phyloP scores from a whole-genome alignment of 2,888 invertebrate genomes.

The Drosophila hamatofila region DNA sequence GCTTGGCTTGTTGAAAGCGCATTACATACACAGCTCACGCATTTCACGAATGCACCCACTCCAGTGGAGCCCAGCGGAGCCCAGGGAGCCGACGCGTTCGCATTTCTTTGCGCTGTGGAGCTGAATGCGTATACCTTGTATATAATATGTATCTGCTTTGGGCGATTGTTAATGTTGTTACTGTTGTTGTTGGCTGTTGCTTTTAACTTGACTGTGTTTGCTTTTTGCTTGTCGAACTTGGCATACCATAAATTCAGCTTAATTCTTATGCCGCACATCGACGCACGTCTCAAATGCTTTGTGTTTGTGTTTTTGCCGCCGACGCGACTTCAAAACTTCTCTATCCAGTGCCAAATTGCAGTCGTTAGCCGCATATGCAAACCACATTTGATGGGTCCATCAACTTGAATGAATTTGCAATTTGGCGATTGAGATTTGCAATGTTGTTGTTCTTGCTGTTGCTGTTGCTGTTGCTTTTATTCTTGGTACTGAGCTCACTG shows the following conservation, averaged over 20 bases:
- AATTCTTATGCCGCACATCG: constrained; percentile 65
- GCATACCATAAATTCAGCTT: constrained; percentile 57
- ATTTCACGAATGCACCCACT: constrained; percentile 68
- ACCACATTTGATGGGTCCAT: constrained; percentile 55
- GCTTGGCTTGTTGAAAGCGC: constrained; percentile 61
- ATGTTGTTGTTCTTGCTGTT: constrained; percentile 14
- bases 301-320: constrained; percentile 38
- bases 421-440: constrained; percentile 36
- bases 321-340: constrained; percentile 25
- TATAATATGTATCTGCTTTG: constrained; percentile 26
- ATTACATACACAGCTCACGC: constrained; percentile 71
- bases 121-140: constrained; percentile 32
- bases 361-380: constrained; percentile 54
- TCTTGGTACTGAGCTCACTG: constrained; percentile 15
- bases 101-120: constrained; percentile 20
- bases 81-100: constrained; percentile 39
- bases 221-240: constrained; percentile 52
- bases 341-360: constrained; percentile 60
- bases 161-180: constrained; percentile 28
- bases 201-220: constrained; percentile 55
- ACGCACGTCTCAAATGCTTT: constrained; percentile 54
- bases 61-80: constrained; percentile 20
- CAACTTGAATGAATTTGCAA: constrained; percentile 60
- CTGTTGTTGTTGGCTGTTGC: constrained; percentile 32
- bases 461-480: not conserved